These are phyloP conservation scores for Lycodopsis pacificus DNA, from an alignment of 2,797 vertebrate genomes.

Conservation along the genomic window DNA sequence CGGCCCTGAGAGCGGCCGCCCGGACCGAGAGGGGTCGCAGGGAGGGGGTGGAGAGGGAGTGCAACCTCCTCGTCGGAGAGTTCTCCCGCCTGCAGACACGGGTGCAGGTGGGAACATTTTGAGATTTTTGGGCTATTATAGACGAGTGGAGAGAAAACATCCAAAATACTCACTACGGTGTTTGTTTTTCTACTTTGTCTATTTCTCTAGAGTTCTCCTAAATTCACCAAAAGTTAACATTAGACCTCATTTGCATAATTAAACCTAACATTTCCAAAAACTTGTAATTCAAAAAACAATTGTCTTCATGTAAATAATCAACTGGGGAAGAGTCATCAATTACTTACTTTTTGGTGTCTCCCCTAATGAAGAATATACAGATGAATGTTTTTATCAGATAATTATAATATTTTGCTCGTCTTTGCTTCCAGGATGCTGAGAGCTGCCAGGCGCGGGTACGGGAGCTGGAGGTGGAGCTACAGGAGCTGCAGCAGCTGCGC, in stretches of 20 bases:
- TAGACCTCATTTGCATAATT: too few species aligned
- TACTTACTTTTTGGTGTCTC: too few species aligned
- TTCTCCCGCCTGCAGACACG: constrained; percentile 90
- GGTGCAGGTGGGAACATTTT: constrained; percentile 65
- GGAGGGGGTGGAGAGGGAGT: constrained; percentile 92
- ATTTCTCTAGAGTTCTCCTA: not conserved
- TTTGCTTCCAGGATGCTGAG: constrained; percentile 89
- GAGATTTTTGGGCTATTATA: too few species aligned
- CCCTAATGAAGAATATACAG: not conserved
- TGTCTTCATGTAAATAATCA: too few species aligned
- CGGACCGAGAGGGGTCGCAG: constrained; percentile 91
- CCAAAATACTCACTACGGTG: not conserved
- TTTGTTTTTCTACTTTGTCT: not conserved
- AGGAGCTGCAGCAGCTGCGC: constrained; percentile 96
- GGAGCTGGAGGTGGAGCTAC: constrained; percentile 94
- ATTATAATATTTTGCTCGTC: constrained; percentile 13
- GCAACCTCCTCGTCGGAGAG: constrained; percentile 89
- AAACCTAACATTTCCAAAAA: too few species aligned
- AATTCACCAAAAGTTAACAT: too few species aligned
- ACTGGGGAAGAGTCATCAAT: too few species aligned
- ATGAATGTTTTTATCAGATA: too few species aligned
- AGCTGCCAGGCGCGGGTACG: constrained; percentile 93
- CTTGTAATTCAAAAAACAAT: too few species aligned
- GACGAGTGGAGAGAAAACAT: too few species aligned
- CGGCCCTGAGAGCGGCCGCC: constrained; percentile 89